Evolutionary conservation across 2,888 invertebrate species (phyloP).

Genomic region (Hirtodrosophila histrioides): DNA sequence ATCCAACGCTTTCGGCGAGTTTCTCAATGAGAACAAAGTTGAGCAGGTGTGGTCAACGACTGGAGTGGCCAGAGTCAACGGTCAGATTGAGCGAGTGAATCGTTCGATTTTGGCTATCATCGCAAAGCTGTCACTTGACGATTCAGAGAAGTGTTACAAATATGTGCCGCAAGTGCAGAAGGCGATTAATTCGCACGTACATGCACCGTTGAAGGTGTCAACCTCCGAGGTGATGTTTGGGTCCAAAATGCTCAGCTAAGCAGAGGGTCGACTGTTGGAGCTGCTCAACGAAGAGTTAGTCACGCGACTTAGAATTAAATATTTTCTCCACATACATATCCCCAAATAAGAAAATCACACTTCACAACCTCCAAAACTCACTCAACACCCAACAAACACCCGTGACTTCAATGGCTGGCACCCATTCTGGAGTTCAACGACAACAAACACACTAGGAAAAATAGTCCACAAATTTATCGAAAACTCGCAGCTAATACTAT

Average conservation of each 20-base stretch:
- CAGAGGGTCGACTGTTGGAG: too few species aligned
- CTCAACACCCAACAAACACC: constrained; percentile 6
- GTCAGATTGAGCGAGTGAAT: constrained; percentile 18
- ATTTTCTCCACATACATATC: constrained; percentile 2
- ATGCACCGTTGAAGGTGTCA: too few species aligned
- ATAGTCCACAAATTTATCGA: constrained; percentile 12
- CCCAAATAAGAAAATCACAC: background rate
- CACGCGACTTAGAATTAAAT: too few species aligned
- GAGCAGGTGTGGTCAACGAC: constrained; percentile 25
- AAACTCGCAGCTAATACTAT: background rate
- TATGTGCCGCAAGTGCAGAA: too few species aligned
- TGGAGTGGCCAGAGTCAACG: constrained; percentile 19
- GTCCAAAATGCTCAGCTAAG: too few species aligned
- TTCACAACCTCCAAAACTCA: background rate
- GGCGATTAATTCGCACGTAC: too few species aligned
- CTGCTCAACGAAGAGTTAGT: too few species aligned
- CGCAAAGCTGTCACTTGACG: constrained; percentile 22
- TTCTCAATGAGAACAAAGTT: background rate
- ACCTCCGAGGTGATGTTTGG: too few species aligned
- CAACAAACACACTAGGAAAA: constrained; percentile 9
- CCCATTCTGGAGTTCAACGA: constrained; percentile 4
- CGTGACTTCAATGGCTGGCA: constrained; percentile 14
- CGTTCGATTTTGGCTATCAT: constrained; percentile 17
- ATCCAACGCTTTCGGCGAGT: constrained; percentile 9
- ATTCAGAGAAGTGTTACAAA: too few species aligned